Conservation (phyloP, 1,140 invertebrate genomes). For the Scaptomyza montana region DNA sequence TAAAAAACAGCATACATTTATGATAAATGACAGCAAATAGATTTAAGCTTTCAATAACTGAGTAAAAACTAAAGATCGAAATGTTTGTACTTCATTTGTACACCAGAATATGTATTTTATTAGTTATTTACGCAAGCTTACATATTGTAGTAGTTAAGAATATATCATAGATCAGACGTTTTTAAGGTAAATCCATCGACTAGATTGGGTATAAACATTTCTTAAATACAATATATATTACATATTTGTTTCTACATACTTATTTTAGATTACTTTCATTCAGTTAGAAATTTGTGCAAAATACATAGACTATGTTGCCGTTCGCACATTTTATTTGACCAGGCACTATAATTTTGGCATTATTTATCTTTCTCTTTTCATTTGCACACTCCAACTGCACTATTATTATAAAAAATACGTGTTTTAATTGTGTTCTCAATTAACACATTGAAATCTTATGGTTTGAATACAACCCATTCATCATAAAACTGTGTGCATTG, state of each 20-base stretch:
- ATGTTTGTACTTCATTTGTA: constrained; percentile 8
- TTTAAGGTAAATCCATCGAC: constrained; percentile 8
- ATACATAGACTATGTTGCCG: constrained; percentile 13
- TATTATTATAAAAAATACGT: constrained; percentile 48
- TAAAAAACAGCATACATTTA: not conserved
- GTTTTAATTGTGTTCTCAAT: constrained; percentile 56
- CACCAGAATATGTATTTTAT: constrained; percentile 9
- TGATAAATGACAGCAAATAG: constrained; percentile 1
- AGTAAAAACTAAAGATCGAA: too few relatives aligned
- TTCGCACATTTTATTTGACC: constrained; percentile 22
- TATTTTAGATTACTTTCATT: constrained; percentile 16
- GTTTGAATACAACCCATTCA: constrained; percentile 61
- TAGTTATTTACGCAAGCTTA: constrained; percentile 1
- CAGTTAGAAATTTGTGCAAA: constrained; percentile 13
- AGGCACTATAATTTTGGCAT: constrained; percentile 41
- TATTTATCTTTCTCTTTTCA: constrained; percentile 55
- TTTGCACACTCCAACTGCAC: constrained; percentile 66
- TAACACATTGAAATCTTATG: constrained; percentile 48
- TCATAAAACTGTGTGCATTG: constrained; percentile 65
- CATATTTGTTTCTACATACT: constrained; percentile 8
- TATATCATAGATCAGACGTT: constrained; percentile 12
- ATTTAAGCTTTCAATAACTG: constrained; percentile 32
- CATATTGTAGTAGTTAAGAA: constrained; percentile 16
- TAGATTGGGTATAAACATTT: not conserved
- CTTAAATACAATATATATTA: not conserved